Conservation (phyloP, 2,888 invertebrate species). For the Cataglyphis albicans region DNA sequence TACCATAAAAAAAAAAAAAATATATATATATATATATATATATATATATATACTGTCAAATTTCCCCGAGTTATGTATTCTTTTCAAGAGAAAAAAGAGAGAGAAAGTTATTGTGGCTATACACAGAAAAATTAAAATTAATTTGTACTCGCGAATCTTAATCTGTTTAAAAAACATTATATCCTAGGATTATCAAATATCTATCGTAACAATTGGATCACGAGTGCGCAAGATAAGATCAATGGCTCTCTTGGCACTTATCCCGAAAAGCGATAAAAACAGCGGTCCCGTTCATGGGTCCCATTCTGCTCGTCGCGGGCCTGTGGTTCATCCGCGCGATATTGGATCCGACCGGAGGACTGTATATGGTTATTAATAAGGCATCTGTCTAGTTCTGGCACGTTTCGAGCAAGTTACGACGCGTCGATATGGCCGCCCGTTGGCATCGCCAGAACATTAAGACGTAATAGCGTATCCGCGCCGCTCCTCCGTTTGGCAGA, state of each 20-base stretch:
- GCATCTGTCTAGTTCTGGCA: conserved; percentile 75
- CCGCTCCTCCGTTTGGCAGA: conserved; percentile 64
- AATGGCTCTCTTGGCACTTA: neutral
- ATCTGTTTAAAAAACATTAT: neutral
- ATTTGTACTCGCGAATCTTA: too few relatives aligned
- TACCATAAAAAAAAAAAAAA: neutral
- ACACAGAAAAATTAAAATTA: neutral
- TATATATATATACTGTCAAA: neutral
- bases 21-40: neutral
- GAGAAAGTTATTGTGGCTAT: neutral
- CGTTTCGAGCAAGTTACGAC: conserved; percentile 70
- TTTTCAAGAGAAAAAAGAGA: neutral
- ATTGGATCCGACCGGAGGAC: conserved; percentile 20
- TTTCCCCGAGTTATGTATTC: neutral
- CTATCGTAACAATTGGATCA: neutral
- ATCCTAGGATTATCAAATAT: neutral
- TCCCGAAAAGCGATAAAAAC: conserved; percentile 13
- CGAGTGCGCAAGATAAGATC: neutral
- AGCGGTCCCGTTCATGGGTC: conserved; percentile 18
- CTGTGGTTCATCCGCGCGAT: conserved; percentile 21
- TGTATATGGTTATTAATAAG: conserved; percentile 74
- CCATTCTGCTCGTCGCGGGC: neutral
- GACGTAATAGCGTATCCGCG: conserved; percentile 73
- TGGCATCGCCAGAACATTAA: conserved; percentile 75
- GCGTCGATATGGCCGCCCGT: conserved; percentile 68